Base-by-base conservation (phyloP, 2,113 vertebrate species). In the Maccullochella peelii region DNA sequence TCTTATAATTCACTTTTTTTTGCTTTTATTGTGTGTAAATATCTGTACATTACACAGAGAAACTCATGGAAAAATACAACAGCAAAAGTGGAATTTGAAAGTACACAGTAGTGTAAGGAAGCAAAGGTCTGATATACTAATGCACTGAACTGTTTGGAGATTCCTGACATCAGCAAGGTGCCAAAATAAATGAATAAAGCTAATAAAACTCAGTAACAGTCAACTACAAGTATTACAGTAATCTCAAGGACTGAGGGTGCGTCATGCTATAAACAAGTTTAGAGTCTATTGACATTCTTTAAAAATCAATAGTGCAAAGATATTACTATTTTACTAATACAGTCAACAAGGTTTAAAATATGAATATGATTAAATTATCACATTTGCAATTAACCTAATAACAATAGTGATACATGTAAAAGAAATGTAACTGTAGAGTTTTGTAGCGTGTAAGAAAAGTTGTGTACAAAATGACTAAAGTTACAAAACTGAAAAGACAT, bases 21-120 rank as follows among this genome's bases (percentile, higher is more conserved):
- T 54, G 42, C 10, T 85, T 92, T 93, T 92, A 93, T 91, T 92
- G 55, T 69, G 72, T 83, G 84, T 87, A 66, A 76, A 82, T 89
- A 77, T 80, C 67, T 87, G 86, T 81, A 88, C 73, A 83, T 40
- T 18, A 82, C 76, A 86, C 73, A 69, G 33, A 79, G 38, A 85
- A 85, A 71, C 58, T 15, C 38, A 84, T 82, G 85, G 73, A 77
- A 88, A 85, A 79, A 73, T 62, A 83, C 33, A 80, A 70, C 52
- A 88, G 52, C 63, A 85, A 47, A 86, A 79, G 25, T 49, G 25
- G 49, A 76, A 75, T 69, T 88, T 63, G 21, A 85, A 84, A 84
- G 74, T 70, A 57, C 11, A 69, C 30, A 83, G 16, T 36, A 57
- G 79, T 58, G 69, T 91, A 80, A 63, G 86, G 90, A 87, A 85